phyloP scores from a whole-genome alignment of 2,113 vertebrate species.

The Bambusicola thoracicus region DNA sequence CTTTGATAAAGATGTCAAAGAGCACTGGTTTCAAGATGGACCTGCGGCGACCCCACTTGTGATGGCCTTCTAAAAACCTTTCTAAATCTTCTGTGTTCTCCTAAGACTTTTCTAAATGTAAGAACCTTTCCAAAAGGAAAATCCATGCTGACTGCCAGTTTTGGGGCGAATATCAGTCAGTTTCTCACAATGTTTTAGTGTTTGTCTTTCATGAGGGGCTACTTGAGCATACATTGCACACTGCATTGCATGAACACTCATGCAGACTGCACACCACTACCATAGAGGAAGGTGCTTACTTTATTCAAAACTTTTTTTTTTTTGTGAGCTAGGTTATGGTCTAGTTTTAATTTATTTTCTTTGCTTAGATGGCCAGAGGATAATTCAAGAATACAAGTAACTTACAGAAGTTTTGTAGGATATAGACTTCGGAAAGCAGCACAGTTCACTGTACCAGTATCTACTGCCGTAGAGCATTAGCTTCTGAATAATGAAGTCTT shows the following conservation, averaged over 20 bases:
- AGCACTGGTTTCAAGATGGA: too few species aligned
- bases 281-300: neutral
- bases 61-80: too few species aligned
- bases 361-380: conserved; percentile 26
- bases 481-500: conserved; percentile 70
- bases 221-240: neutral
- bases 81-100: too few species aligned
- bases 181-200: neutral
- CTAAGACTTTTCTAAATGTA: neutral
- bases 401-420: conserved; percentile 30
- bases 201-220: neutral
- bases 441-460: neutral
- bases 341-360: conserved; percentile 15
- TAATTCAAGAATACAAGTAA: conserved; percentile 46
- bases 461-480: conserved; percentile 28
- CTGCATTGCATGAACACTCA: neutral
- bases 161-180: neutral
- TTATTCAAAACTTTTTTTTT: too few species aligned
- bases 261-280: neutral
- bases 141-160: neutral
- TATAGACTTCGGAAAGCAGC: neutral
- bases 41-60: too few species aligned
- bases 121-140: neutral
- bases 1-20: too few species aligned
- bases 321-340: conserved; percentile 3